Conservation (phyloP, 2,113 vertebrate species). For the Dasypus novemcinctus region DNA sequence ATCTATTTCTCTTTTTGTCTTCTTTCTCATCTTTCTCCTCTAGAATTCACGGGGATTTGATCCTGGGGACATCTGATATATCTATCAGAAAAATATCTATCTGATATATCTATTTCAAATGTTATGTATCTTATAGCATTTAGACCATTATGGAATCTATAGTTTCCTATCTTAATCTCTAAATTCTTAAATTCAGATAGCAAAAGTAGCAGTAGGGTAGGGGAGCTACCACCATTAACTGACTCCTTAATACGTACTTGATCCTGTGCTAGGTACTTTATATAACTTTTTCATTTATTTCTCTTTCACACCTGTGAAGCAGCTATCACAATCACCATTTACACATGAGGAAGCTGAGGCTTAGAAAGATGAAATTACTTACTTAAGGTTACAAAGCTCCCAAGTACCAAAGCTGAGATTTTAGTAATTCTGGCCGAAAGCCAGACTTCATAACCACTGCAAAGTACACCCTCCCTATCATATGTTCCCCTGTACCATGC, state of each 20-base stretch:
- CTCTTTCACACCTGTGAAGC: neutral
- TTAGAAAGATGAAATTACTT: neutral
- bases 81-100: too few relatives aligned
- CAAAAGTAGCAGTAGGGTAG: neutral
- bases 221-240: neutral
- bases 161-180: neutral
- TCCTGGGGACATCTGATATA: too few relatives aligned
- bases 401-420: neutral
- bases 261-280: neutral
- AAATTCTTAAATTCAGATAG: neutral
- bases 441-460: neutral
- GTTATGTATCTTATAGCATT: neutral
- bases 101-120: neutral
- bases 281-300: neutral
- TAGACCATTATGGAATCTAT: neutral
- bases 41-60: too few relatives aligned
- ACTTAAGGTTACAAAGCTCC: neutral
- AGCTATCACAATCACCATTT: neutral
- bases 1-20: too few relatives aligned
- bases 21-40: too few relatives aligned
- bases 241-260: neutral
- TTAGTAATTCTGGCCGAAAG: neutral
- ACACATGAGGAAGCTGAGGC: neutral
- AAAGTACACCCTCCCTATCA: fast-evolving
- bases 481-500: fast-evolving